These are phyloP conservation scores for Sus scrofa DNA, from an alignment of 2,113 vertebrate species.

Conservation along the genomic window DNA sequence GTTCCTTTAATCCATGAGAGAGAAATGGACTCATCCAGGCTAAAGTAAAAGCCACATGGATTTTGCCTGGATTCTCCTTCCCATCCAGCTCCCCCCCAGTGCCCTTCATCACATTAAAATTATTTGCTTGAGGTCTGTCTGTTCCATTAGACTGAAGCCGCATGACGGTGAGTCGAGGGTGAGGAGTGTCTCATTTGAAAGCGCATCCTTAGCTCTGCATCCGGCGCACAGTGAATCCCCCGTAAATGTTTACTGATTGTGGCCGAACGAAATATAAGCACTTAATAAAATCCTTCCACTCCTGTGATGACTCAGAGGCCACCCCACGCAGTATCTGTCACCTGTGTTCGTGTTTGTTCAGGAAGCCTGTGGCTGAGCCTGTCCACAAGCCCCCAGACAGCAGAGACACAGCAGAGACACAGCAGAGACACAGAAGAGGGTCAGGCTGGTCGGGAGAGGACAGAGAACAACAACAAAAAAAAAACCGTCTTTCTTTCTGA, in stretches of 20 bases:
- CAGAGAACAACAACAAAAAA: accelerated
- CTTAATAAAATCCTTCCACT: neutral
- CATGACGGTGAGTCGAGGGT: accelerated
- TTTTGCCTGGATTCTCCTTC: neutral
- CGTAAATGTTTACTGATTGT: neutral
- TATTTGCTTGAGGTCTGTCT: neutral
- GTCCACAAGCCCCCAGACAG: neutral
- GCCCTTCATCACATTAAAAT: neutral
- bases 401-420: neutral
- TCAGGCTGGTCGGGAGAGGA: neutral
- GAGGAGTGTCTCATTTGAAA: neutral
- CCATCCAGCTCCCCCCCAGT: neutral
- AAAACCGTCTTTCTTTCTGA: neutral
- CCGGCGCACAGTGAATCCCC: neutral
- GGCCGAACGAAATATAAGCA: constrained; percentile 14
- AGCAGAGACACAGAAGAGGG: too few relatives aligned
- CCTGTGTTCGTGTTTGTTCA: neutral
- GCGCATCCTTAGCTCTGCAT: neutral
- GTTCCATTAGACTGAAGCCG: neutral
- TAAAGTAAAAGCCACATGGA: neutral
- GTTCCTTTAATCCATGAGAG: neutral
- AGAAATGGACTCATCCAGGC: constrained; percentile 14
- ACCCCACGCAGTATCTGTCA: neutral
- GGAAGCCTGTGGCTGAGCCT: neutral
- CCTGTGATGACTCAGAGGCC: neutral